Evolutionary conservation across 2,113 vertebrate genomes (phyloP), one percentile per base, ranked within the genome.

Genomic region (Motacilla alba): DNA sequence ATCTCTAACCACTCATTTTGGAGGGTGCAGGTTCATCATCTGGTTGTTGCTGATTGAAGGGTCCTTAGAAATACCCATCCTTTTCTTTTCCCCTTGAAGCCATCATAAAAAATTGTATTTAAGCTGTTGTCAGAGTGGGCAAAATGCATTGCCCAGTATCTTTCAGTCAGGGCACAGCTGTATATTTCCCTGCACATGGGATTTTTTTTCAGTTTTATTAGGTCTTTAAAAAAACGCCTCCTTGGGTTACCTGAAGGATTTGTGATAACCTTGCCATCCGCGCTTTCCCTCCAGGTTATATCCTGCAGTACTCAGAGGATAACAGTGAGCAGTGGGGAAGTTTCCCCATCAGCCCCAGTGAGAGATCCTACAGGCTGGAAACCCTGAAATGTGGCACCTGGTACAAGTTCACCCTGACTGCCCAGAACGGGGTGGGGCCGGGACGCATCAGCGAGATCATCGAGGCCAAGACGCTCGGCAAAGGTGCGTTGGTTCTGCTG

Each of bases 321-420:
- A 99, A 99, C 98, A 99, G 99, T 13, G 99, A 99, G 94, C 99
- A 99, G 88, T 99, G 99, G 99, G 99, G 99, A 41, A 99, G 99
- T 91, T 99, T 99, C 75, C 99, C 99, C 83, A 99, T 99, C 97
- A 99, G 99, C 97, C 99, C 99, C 56, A 99, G 99, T 2, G 99
- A 99, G 83, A 99, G 99, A 2, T 99, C 99, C 4, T 99, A 99
- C 89, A 98, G 99, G 56, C 91, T 99, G 90, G 99, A 99, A 91
- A 99, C 98, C 19, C 90, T 99, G 41, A 99, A 99, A 63, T 99
- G 99, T 30, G 99, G 99, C 35, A 99, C 99, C 1, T 99, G 99
- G 99, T 99, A 99, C 94, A 99, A 99, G 96, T 99, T 99, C 96
- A 99, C 99, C 6, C 96, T 99, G 69, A 99, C 99, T 0, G 99